Percentiles rank a stretch among this genome's conserved stretches.
phyloP scores from a whole-genome alignment of 2,888 invertebrate species.

The Crematogaster levior region DNA sequence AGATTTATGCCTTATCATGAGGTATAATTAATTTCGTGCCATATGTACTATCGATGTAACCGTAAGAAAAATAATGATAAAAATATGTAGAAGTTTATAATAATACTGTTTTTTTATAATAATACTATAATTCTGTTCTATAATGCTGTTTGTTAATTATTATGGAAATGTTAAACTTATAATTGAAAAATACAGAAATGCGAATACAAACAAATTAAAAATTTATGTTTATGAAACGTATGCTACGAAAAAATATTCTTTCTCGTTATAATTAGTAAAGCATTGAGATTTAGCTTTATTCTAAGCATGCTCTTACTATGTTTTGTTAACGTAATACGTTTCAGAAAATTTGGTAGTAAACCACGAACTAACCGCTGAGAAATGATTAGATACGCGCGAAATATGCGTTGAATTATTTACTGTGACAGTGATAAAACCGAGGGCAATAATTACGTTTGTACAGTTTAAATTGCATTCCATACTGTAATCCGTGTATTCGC shows the following conservation, averaged over 20 bases:
- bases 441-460: constrained; percentile 52
- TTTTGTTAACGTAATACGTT: neutral
- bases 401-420: constrained; percentile 51
- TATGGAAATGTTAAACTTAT: neutral
- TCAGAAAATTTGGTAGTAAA: constrained; percentile 22
- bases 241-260: neutral
- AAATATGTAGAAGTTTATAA: neutral
- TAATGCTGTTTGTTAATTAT: neutral
- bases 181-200: neutral
- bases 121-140: neutral
- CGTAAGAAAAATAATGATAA: neutral
- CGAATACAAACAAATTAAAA: neutral
- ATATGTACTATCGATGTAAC: neutral
- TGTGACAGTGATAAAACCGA: constrained; percentile 51
- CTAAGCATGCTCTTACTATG: neutral
- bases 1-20: constrained; percentile 1
- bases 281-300: neutral
- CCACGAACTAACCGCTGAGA: neutral
- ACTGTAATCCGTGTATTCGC: constrained; percentile 45
- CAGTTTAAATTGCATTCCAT: constrained; percentile 57
- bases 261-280: constrained; percentile 3
- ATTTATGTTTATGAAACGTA: neutral
- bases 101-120: neutral
- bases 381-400: constrained; percentile 50
- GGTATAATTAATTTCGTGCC: constrained; percentile 12